Conservation (phyloP, 2,797 vertebrate genomes). For the Etheostoma perlongum region DNA sequence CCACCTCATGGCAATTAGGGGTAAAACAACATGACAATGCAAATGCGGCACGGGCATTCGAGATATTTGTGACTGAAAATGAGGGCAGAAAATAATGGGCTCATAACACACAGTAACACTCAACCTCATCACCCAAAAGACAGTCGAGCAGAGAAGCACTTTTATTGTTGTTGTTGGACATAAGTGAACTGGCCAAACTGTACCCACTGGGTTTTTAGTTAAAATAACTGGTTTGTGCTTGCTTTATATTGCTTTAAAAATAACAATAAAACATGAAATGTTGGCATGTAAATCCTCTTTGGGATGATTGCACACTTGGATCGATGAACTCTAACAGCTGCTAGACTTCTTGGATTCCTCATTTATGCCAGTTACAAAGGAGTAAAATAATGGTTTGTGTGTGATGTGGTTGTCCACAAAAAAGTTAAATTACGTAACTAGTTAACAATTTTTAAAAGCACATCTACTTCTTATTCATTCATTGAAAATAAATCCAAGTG, state of each 20-base stretch:
- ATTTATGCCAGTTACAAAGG: neutral
- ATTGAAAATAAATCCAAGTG: neutral
- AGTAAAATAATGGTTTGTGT: neutral
- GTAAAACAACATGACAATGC: slow-evolving; percentile 53
- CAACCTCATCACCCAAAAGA: slow-evolving; percentile 28
- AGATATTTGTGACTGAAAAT: slow-evolving; percentile 52
- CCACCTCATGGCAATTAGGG: slow-evolving; percentile 62
- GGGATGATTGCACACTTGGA: neutral
- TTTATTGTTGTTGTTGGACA: slow-evolving; percentile 25
- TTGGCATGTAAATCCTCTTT: neutral
- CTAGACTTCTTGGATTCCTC: neutral
- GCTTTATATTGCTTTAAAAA: neutral
- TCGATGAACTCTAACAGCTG: neutral
- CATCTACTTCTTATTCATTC: neutral
- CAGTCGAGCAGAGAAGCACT: slow-evolving; percentile 13
- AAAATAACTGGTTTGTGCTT: neutral
- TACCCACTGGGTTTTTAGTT: neutral
- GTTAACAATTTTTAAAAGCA: neutral
- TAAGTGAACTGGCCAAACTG: slow-evolving; percentile 16
- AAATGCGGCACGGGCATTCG: slow-evolving; percentile 33
- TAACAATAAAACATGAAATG: slow-evolving; percentile 2
- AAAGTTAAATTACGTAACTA: no score
- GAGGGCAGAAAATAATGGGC: slow-evolving; percentile 57
- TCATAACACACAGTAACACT: slow-evolving; percentile 36
- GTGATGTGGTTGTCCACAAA: neutral